Evolutionary conservation across 2,888 invertebrate genomes (phyloP).

Genomic region (Stenoptilia bipunctidactyla): DNA sequence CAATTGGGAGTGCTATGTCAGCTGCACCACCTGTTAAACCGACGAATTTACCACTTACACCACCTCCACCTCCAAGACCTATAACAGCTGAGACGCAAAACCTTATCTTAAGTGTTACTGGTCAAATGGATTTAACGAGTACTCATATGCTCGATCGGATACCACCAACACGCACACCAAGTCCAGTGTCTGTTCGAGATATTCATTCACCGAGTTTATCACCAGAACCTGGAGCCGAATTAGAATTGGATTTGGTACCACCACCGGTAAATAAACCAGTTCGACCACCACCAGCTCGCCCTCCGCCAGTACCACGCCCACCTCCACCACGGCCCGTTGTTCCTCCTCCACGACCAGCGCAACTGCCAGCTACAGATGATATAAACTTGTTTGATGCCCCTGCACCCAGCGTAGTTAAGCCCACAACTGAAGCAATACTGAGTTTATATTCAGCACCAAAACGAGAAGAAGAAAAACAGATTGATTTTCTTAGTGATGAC

Average conservation of each 20-base stretch:
- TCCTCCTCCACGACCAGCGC: constrained; percentile 60
- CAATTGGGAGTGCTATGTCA: constrained; percentile 29
- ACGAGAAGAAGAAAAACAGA: constrained; percentile 47
- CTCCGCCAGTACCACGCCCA: constrained; percentile 34
- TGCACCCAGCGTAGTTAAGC: constrained; percentile 54
- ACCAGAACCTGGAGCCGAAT: constrained; percentile 65
- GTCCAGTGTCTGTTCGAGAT: constrained; percentile 86
- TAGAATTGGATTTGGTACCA: constrained; percentile 22
- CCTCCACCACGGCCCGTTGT: constrained; percentile 48
- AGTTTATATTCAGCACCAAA: constrained; percentile 67
- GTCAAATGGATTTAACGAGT: constrained; percentile 90
- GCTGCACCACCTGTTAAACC: constrained; percentile 27
- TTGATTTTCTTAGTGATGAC: constrained; percentile 73
- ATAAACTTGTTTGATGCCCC: constrained; percentile 73
- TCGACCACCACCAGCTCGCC: constrained; percentile 37
- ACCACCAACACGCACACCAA: constrained; percentile 88
- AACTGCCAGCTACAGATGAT: constrained; percentile 53
- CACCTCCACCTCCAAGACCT: constrained; percentile 68
- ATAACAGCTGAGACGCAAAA: constrained; percentile 87
- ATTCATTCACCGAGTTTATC: constrained; percentile 89
- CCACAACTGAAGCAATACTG: constrained; percentile 72
- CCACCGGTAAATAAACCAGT: constrained; percentile 44
- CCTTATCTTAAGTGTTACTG: constrained; percentile 86
- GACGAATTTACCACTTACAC: constrained; percentile 41
- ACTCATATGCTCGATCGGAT: constrained; percentile 85